These are phyloP conservation scores for Halichoeres trimaculatus DNA, from an alignment of 2,113 vertebrate species.

Conservation along the genomic window DNA sequence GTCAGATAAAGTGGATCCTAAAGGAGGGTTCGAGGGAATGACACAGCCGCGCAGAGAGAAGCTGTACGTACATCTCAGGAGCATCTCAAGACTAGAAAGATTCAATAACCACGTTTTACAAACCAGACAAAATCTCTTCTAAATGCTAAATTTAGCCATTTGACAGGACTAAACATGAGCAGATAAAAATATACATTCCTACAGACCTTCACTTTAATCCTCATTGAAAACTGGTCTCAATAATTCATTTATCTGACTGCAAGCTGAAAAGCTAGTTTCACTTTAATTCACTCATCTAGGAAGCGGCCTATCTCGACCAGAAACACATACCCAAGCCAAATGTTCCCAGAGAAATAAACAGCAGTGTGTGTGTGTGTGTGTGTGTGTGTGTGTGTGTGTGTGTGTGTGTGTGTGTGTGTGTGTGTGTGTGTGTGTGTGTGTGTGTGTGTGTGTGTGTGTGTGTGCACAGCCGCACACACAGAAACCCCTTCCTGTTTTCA, in stretches of 20 bases:
- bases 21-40: conserved; percentile 44
- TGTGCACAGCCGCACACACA: conserved; percentile 50
- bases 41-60: conserved; percentile 45
- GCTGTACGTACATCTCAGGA: conserved; percentile 46
- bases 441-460: conserved; percentile 1
- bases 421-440: too few species aligned
- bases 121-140: conserved; percentile 38
- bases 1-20: conserved; percentile 45
- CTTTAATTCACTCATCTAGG: conserved; percentile 33
- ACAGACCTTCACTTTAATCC: conserved; percentile 16
- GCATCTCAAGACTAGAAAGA: conserved; percentile 30
- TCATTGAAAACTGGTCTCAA: conserved; percentile 20
- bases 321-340: conserved; percentile 66
- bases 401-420: too few species aligned
- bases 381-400: too few species aligned
- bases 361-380: not conserved
- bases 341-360: conserved; percentile 49
- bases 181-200: conserved; percentile 37
- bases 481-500: conserved; percentile 80
- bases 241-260: conserved; percentile 41
- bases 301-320: conserved; percentile 48
- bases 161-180: conserved; percentile 30
- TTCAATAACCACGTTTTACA: conserved; percentile 11
- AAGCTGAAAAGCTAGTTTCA: conserved; percentile 19
- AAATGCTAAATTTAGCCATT: conserved; percentile 44